These are phyloP conservation scores for Stigmatopora nigra DNA, from an alignment of 2,113 vertebrate genomes.

Conservation along the genomic window DNA sequence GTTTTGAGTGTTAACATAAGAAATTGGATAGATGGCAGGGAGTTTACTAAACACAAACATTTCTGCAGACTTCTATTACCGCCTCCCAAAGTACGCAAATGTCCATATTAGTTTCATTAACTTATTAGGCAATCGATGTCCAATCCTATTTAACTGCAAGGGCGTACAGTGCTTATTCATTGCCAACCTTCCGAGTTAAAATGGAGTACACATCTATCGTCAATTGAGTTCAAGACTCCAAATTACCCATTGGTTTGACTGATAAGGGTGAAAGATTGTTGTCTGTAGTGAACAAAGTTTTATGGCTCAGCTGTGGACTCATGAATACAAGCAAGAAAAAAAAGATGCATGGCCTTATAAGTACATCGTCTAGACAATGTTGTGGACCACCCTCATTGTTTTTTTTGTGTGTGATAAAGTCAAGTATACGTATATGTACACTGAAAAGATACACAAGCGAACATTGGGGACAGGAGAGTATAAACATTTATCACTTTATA, in stretches of 20 bases:
- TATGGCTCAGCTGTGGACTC: background rate
- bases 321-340: background rate
- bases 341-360: background rate
- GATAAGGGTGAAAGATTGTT: background rate
- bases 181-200: too few species aligned
- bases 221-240: background rate
- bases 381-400: background rate
- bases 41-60: background rate
- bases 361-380: background rate
- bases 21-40: background rate
- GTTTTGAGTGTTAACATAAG: background rate
- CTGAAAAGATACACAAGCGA: background rate
- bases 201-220: too few species aligned
- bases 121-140: too few species aligned
- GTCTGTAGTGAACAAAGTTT: background rate
- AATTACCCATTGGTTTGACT: background rate
- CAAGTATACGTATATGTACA: background rate
- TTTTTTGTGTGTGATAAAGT: background rate
- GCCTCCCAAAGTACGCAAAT: background rate
- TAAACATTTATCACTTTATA: conserved; percentile 22
- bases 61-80: background rate
- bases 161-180: too few species aligned
- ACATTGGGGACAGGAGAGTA: background rate
- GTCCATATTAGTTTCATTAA: background rate
- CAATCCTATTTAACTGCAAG: too few species aligned